Evolutionary conservation across 2,888 invertebrate genomes (phyloP), one percentile per base, ranked within the genome.

Genomic region (Polydrusus cervinus): DNA sequence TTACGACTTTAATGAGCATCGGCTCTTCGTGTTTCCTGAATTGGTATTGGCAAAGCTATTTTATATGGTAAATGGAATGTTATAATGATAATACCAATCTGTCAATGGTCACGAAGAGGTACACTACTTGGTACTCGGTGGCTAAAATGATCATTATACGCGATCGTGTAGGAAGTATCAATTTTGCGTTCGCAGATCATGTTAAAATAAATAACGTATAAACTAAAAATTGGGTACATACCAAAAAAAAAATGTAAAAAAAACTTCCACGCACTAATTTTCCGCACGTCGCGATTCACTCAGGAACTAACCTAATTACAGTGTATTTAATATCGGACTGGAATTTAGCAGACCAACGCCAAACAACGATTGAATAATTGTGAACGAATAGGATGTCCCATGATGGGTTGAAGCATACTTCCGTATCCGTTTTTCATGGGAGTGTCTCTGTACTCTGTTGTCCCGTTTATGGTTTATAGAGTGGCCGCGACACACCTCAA

Each of bases 371-470:
- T 72, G 70, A 77, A 71, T 66, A 72, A 72, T 77, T 51, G 67
- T 69, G 70, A 68, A 18, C 68, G 64, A 65, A 76, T 76, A 72
- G 76, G 74, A 74, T 71, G 78, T 76, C 71, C 78, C 74, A 62
- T 62, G 77, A 77, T 77, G 74, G 74, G 78, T 61, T 75, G 73
- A 78, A 78, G 71, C 78, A 78, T 78, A 78, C 78, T 78, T 78
- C 78, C 78, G 78, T 75, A 78, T 78, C 78, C 78, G 78, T 78
- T 78, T 78, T 78, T 75, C 69, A 65, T 76, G 71, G 78, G 78
- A 78, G 78, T 76, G 78, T 73, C 75, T 67, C 75, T 34, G 55
- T 34, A 64, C 72, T 55, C 51, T 62, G 62, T 72, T 73, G 69
- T 72, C 73, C 72, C 73, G 45, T 76, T 73, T 72, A 70, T 73